phyloP scores from a whole-genome alignment of 2,797 vertebrate species.

The Iguana delicatissima region DNA sequence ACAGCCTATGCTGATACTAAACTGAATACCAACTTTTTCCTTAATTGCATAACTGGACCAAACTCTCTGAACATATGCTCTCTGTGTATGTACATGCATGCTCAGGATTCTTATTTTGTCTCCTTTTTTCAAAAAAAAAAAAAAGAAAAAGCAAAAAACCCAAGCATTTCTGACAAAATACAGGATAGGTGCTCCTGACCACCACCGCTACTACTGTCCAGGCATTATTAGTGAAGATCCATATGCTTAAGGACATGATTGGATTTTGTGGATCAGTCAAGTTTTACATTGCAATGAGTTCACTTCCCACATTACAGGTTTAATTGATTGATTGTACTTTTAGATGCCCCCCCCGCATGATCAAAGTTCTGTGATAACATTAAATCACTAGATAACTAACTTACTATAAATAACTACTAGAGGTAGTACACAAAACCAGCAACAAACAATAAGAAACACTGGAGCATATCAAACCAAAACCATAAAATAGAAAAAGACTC shows the following conservation, averaged over 20 bases:
- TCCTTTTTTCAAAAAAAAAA: background rate
- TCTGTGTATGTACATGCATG: accelerated
- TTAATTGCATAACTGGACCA: conserved; percentile 13
- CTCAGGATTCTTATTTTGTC: background rate
- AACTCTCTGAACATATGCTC: accelerated
- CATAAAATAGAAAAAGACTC: background rate
- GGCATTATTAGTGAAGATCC: background rate
- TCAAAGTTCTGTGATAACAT: too few relatives aligned
- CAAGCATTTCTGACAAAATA: background rate
- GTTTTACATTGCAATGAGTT: background rate
- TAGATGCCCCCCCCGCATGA: background rate
- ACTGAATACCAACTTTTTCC: conserved; percentile 41
- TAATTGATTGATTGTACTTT: background rate
- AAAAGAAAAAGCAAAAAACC: background rate
- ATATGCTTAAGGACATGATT: background rate
- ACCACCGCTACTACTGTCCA: too few relatives aligned
- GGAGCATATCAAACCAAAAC: background rate
- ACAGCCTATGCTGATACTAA: conserved; percentile 58
- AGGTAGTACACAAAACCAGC: too few relatives aligned
- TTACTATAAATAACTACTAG: too few relatives aligned
- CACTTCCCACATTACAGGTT: background rate
- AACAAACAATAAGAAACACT: background rate
- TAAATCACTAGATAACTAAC: too few relatives aligned
- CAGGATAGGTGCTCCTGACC: background rate
- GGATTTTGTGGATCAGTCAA: background rate